Base-by-base conservation (phyloP, 2,888 invertebrate genomes). In the Pheosia tremula region DNA sequence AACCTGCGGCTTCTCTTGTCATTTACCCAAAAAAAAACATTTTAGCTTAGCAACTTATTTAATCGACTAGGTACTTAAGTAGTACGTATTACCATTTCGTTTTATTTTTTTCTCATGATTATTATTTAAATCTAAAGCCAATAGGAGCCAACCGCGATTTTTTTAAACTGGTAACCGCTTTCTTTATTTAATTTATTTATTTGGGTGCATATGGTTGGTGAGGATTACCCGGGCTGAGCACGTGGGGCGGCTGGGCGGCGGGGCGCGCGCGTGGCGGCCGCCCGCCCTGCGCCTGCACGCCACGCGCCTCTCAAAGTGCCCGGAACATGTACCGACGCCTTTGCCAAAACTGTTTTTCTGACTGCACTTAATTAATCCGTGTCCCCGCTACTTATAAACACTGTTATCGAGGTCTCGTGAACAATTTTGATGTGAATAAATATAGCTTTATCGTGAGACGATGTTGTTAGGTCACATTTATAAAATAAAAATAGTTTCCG, bases 101-200 rank as follows among this genome's bases (percentile, higher is more conserved):
- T 47, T 11, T 3, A 47, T n/a, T n/a, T 47, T 47, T 3, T 86
- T 91, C 89, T 78, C 89, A 88, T 79, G 86, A 81, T 75, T 81
- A 78, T 89, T 83, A 84, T 83, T 82, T 80, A 72, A 84, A 82
- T 82, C 74, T 66, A 77, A 77, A 79, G 81, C 74, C 77, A 72
- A 74, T 66, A 65, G 62, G 68, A 53, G 58, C 60, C 67, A 71
- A 75, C 73, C 69, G 63, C 68, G 72, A 69, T 77, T 78, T 80
- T 77, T 79, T 72, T 65, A 77, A 61, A 61, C 61, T 69, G 67
- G 63, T 77, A 80, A 79, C 78, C 76, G 78, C 78, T 71, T 78
- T 84, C 80, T 89, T 84, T 79, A 80, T 85, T 90, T 92, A 91
- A 91, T 92, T 91, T 90, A 92, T 92, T 92, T 91, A 91, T 92